A percentile compares a stretch with the other conserved stretches of the same genome.
Evolutionary conservation across 2,888 invertebrate genomes (phyloP).

Genomic region (Melanchra persicariae): DNA sequence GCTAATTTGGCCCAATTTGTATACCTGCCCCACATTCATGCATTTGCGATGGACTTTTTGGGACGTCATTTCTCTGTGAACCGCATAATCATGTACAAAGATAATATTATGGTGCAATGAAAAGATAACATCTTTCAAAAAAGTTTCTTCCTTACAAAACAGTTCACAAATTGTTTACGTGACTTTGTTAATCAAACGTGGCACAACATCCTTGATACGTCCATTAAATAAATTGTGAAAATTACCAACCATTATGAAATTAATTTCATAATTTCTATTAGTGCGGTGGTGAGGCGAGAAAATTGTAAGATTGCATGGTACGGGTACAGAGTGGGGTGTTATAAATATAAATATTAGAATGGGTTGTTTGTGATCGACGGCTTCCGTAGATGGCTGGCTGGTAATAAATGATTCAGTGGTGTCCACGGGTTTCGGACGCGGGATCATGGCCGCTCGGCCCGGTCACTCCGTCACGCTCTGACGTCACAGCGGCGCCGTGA

Average conservation of each 20-base stretch:
- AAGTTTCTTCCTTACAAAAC: conserved; percentile 19
- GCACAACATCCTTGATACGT: conserved; percentile 59
- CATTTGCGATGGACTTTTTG: conserved; percentile 47
- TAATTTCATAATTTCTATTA: conserved; percentile 58
- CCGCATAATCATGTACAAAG: background rate
- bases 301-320: conserved; percentile 55
- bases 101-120: conserved; percentile 2
- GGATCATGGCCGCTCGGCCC: conserved; percentile 29
- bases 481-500: conserved; percentile 65
- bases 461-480: conserved; percentile 60
- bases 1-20: conserved; percentile 78
- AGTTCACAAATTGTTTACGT: conserved; percentile 52
- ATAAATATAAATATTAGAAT: conserved; percentile 61
- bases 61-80: conserved; percentile 11
- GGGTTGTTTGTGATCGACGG: conserved; percentile 65
- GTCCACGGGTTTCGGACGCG: conserved; percentile 45
- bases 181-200: conserved; percentile 53
- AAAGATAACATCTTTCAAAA: conserved; percentile 9
- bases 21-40: conserved; percentile 64
- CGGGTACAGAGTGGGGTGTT: conserved; percentile 48
- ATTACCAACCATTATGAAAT: conserved; percentile 58
- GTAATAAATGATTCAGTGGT: conserved; percentile 75
- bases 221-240: conserved; percentile 60
- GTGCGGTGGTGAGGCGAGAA: conserved; percentile 56
- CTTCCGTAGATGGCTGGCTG: conserved; percentile 58